Conservation (phyloP, 2,797 vertebrate species). For the Danio aesculapii region DNA sequence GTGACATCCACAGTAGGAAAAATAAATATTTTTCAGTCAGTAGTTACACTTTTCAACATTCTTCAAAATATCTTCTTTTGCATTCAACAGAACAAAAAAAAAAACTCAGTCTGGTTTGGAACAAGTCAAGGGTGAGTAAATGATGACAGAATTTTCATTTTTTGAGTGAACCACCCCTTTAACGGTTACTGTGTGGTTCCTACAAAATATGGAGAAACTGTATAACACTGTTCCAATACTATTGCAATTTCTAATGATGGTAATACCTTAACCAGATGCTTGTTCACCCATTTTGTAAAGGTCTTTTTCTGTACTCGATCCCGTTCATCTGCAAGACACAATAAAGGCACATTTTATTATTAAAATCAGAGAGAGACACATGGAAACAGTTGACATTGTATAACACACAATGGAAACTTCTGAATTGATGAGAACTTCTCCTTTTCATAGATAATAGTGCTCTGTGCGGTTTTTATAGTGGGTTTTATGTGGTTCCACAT, state of each 20-base stretch:
- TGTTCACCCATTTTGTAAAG: constrained; percentile 99
- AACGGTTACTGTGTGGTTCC: background rate
- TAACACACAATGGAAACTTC: constrained; percentile 1
- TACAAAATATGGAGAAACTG: background rate
- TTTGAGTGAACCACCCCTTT: too few relatives aligned
- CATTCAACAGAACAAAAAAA: too few relatives aligned
- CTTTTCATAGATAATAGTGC: background rate
- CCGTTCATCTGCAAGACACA: constrained; percentile 87
- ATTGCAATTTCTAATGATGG: background rate
- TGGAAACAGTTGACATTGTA: background rate
- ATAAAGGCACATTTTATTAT: background rate
- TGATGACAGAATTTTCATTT: too few relatives aligned
- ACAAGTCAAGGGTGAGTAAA: too few relatives aligned
- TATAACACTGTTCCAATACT: background rate
- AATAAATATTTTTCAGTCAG: too few relatives aligned
- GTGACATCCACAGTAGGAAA: too few relatives aligned
- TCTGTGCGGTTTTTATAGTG: background rate
- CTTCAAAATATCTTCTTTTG: too few relatives aligned
- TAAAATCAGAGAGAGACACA: background rate
- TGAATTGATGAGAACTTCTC: constrained; percentile 4
- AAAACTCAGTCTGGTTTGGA: too few relatives aligned
- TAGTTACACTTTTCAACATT: too few relatives aligned
- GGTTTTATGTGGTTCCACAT: constrained; percentile 6
- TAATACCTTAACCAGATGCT: constrained; percentile 93
- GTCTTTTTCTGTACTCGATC: constrained; percentile 98